Conservation (phyloP, 1,140 invertebrate genomes). For the Melanaphis sacchari region DNA sequence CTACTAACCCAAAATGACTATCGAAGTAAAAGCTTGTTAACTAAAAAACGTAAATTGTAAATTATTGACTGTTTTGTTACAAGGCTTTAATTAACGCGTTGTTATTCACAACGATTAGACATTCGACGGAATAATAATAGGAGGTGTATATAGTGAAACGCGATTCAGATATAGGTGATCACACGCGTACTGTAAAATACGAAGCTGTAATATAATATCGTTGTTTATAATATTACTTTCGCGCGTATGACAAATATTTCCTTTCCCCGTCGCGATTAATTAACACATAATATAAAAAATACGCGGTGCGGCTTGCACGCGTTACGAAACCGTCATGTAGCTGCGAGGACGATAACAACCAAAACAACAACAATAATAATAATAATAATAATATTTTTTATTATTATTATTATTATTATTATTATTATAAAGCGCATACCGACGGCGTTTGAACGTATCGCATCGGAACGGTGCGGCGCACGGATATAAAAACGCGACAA, state of each 20-base stretch:
- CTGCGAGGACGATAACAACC: neutral
- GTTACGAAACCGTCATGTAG: neutral
- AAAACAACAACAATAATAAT: neutral
- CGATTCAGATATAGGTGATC: neutral
- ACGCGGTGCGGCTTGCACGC: neutral
- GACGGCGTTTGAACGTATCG: neutral
- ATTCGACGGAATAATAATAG: neutral
- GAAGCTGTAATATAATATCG: neutral
- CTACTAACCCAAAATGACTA: neutral
- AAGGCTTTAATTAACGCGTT: neutral
- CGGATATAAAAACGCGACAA: neutral
- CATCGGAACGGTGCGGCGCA: neutral
- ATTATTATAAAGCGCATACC: neutral
- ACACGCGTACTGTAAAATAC: neutral
- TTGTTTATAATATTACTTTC: conserved; percentile 12
- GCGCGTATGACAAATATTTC: neutral
- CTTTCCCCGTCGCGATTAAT: conserved; percentile 28
- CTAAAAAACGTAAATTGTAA: neutral
- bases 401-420: neutral
- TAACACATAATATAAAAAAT: neutral
- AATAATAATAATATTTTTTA: neutral
- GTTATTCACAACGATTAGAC: neutral
- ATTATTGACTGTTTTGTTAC: neutral
- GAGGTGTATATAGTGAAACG: too few species aligned
- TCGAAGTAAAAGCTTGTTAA: neutral